Percentiles rank a stretch among this genome's conserved stretches.
These are phyloP conservation scores for Harpagoxenus sublaevis DNA, from an alignment of 2,888 invertebrate species.

Conservation along the genomic window DNA sequence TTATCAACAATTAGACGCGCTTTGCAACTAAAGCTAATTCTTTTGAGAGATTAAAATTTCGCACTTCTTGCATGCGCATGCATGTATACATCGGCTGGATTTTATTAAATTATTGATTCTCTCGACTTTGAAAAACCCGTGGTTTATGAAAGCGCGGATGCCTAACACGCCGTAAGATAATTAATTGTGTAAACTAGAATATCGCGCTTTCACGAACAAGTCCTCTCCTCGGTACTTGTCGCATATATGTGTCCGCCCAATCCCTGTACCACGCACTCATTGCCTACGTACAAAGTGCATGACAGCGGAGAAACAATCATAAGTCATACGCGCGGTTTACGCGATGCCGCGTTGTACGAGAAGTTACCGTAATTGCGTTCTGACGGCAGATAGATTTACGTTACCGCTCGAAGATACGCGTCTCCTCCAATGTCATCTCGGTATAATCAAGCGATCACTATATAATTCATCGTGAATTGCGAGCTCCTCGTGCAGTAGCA, in stretches of 20 bases:
- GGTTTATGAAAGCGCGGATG: not conserved
- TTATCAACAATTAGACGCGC: not conserved
- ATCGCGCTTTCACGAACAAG: not conserved
- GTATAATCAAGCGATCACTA: conserved; percentile 72
- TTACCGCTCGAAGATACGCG: conserved; percentile 54
- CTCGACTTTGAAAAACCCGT: not conserved
- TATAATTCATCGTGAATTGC: conserved; percentile 36
- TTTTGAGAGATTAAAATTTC: not conserved
- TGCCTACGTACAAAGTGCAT: not conserved
- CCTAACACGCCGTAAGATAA: not conserved
- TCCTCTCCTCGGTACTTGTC: not conserved
- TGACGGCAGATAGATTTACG: conserved; percentile 69
- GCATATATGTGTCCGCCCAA: conserved; percentile 24
- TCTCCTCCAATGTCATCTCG: conserved; percentile 59
- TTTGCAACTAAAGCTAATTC: not conserved
- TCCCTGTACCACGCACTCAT: conserved; percentile 18
- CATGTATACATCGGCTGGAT: not conserved
- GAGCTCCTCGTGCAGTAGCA: conserved; percentile 27
- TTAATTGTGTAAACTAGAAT: conserved; percentile 21
- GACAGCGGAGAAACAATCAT: conserved; percentile 49
- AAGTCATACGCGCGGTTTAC: conserved; percentile 60
- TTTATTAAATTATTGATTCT: conserved; percentile 4
- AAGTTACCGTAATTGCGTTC: conserved; percentile 69
- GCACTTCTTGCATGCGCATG: not conserved
- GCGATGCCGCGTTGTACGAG: conserved; percentile 53